A percentile compares a stretch with the other conserved stretches of the same genome.
These are phyloP conservation scores for Mustela lutreola DNA, from an alignment of 2,113 vertebrate genomes.

Conservation along the genomic window DNA sequence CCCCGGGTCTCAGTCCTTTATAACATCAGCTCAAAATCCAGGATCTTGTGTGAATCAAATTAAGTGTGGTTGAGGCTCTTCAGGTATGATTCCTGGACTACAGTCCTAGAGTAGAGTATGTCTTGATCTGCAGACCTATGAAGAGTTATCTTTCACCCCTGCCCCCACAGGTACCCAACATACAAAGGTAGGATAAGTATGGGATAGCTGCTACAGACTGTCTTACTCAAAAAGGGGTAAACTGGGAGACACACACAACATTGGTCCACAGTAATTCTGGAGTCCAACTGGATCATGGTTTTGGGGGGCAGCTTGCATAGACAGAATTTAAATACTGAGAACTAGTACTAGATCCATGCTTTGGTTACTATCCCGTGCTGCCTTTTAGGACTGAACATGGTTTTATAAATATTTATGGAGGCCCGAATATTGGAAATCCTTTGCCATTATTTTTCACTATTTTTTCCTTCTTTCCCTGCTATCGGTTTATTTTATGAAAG, in stretches of 20 bases:
- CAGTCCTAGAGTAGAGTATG: too few species aligned
- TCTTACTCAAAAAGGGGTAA: neutral
- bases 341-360: neutral
- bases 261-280: neutral
- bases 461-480: neutral
- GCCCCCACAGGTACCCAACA: fast-evolving
- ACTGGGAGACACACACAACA: fast-evolving
- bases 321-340: neutral
- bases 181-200: neutral
- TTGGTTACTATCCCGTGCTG: neutral
- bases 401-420: neutral
- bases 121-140: neutral
- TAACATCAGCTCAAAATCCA: neutral
- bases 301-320: neutral
- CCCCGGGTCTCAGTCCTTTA: neutral
- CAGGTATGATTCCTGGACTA: too few species aligned
- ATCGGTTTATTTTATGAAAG: neutral
- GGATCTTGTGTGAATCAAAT: neutral
- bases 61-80: neutral
- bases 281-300: neutral
- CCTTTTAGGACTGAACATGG: neutral
- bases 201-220: fast-evolving
- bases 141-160: fast-evolving
- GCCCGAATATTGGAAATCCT: neutral
- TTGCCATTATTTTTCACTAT: neutral